A percentile compares a stretch with the other conserved stretches of the same genome.
phyloP scores from a whole-genome alignment of 2,797 vertebrate genomes.

The Periparus ater region DNA sequence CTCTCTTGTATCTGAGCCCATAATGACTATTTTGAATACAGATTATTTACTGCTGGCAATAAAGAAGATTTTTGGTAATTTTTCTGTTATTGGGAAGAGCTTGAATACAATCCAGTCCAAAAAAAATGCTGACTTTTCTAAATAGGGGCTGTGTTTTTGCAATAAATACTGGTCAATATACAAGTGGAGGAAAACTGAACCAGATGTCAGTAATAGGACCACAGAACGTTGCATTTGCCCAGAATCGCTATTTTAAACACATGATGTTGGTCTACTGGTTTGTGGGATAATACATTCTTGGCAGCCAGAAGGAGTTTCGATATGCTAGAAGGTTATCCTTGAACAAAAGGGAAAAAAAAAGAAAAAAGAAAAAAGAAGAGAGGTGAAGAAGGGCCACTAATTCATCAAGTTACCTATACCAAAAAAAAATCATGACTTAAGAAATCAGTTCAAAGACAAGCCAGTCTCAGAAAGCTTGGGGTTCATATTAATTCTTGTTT shows the following conservation, averaged over 20 bases:
- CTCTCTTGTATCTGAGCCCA: constrained; percentile 30
- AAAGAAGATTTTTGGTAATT: constrained; percentile 66
- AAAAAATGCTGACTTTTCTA: constrained; percentile 76
- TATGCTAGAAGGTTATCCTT: constrained; percentile 76
- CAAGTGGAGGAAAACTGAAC: constrained; percentile 81
- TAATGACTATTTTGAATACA: constrained; percentile 60
- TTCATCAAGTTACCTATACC: neutral
- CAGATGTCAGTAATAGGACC: constrained; percentile 82
- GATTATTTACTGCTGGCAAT: constrained; percentile 55
- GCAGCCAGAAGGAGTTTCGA: constrained; percentile 70
- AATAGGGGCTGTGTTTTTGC: constrained; percentile 77
- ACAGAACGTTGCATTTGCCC: constrained; percentile 79
- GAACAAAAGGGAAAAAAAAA: neutral
- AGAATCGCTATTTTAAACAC: constrained; percentile 83
- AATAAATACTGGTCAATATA: constrained; percentile 85
- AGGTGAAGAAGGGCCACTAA: constrained; percentile 1
- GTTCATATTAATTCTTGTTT: constrained; percentile 14
- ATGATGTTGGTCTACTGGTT: constrained; percentile 79
- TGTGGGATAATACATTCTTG: constrained; percentile 80
- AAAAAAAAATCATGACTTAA: neutral
- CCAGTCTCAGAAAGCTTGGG: constrained; percentile 9
- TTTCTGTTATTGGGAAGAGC: constrained; percentile 70
- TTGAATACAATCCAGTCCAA: constrained; percentile 72
- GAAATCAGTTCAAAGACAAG: constrained; percentile 43
- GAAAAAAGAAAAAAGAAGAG: neutral